phyloP scores from a whole-genome alignment of 2,113 vertebrate species.

The Megaptera novaeangliae region DNA sequence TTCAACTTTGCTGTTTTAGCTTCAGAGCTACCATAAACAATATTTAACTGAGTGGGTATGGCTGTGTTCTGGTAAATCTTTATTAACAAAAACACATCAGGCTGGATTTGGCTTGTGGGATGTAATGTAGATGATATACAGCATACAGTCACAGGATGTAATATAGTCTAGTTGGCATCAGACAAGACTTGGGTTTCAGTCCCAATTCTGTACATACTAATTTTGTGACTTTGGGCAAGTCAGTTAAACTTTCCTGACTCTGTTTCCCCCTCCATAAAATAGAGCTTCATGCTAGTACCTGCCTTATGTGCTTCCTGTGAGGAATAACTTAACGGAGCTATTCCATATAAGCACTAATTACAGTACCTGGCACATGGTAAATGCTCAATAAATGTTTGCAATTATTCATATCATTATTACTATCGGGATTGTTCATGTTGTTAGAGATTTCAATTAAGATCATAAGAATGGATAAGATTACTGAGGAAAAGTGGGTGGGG shows the following conservation, averaged over 20 bases:
- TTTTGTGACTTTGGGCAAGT: background rate
- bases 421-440: background rate
- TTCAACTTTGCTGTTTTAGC: background rate
- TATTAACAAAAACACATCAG: conserved; percentile 1
- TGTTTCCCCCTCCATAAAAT: background rate
- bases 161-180: background rate
- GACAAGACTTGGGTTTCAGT: background rate
- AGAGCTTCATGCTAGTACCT: background rate
- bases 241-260: conserved; percentile 1
- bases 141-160: background rate
- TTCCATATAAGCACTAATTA: background rate
- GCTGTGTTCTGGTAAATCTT: background rate
- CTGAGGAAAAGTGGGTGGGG: background rate
- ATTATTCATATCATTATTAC: background rate
- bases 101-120: background rate
- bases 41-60: background rate
- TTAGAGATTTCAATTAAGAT: conserved; percentile 17
- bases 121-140: background rate
- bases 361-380: background rate
- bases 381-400: background rate
- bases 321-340: background rate
- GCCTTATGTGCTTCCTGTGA: background rate
- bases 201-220: background rate
- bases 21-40: background rate
- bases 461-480: background rate